A percentile compares a stretch with the other conserved stretches of the same genome.
These are phyloP conservation scores for Sylvietta virens DNA, from an alignment of 2,113 vertebrate genomes.

Conservation along the genomic window DNA sequence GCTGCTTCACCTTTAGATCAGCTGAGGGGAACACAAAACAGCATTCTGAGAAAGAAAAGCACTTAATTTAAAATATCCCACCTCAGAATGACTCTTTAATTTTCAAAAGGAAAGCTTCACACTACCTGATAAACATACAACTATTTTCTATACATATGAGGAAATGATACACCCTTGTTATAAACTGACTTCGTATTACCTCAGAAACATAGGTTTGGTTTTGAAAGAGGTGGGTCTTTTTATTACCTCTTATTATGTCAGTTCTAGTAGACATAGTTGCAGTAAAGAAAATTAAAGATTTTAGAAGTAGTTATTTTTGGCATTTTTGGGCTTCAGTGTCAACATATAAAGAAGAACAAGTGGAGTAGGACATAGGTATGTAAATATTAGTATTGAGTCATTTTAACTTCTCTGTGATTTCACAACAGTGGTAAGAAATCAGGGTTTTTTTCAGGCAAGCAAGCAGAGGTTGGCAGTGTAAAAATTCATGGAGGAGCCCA, in stretches of 20 bases:
- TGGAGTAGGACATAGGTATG: neutral
- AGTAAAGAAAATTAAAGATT: neutral
- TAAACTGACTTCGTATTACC: neutral
- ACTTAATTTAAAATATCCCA: neutral
- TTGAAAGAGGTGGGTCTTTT: neutral
- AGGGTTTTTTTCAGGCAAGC: neutral
- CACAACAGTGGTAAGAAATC: neutral
- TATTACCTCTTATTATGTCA: neutral
- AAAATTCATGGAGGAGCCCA: neutral
- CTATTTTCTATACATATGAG: neutral
- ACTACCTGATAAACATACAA: neutral
- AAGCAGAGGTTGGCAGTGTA: neutral
- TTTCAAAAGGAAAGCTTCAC: neutral
- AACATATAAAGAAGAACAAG: neutral
- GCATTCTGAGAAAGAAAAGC: neutral
- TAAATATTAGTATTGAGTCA: slow-evolving; percentile 3
- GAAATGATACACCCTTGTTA: neutral
- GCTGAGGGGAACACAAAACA: neutral
- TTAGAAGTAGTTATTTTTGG: neutral
- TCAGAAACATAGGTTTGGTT: neutral
- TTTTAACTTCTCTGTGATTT: neutral
- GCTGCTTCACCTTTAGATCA: neutral
- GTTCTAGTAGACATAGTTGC: neutral
- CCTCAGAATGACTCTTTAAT: neutral
- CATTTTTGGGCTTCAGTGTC: neutral